A percentile compares a stretch with the other conserved stretches of the same genome.
Evolutionary conservation across 1,140 invertebrate genomes (phyloP).

Genomic region (Hycleus phaleratus): DNA sequence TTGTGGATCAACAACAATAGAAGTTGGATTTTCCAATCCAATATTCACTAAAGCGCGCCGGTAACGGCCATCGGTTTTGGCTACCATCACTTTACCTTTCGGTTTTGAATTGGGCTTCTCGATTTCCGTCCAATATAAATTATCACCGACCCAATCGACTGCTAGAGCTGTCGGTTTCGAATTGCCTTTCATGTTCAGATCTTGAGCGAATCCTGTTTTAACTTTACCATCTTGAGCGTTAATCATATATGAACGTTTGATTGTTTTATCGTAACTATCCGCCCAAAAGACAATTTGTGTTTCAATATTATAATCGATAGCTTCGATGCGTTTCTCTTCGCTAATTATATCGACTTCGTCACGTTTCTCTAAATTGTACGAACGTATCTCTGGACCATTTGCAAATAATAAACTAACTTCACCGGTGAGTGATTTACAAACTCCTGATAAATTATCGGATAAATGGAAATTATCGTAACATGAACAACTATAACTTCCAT

Average conservation of each 20-base stretch:
- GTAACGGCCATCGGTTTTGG: conserved; percentile 85
- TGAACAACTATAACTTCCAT: conserved; percentile 82
- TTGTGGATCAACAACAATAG: conserved; percentile 81
- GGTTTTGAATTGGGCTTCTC: conserved; percentile 65
- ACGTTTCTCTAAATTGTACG: conserved; percentile 56
- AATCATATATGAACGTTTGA: conserved; percentile 86
- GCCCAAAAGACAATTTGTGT: conserved; percentile 87
- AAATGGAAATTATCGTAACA: conserved; percentile 77
- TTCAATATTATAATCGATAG: conserved; percentile 78
- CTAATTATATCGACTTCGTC: conserved; percentile 68
- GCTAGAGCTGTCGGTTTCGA: conserved; percentile 77
- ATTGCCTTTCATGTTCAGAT: conserved; percentile 73
- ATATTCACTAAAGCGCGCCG: conserved; percentile 63
- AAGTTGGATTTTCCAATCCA: conserved; percentile 72
- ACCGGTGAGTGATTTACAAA: conserved; percentile 64
- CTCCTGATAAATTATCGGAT: conserved; percentile 67
- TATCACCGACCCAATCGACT: conserved; percentile 86
- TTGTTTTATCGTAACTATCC: conserved; percentile 79
- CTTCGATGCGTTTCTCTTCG: conserved; percentile 78
- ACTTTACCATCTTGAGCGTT: conserved; percentile 65
- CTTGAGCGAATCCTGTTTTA: conserved; percentile 79
- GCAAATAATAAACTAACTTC: conserved; percentile 59
- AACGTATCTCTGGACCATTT: conserved; percentile 81
- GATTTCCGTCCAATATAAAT: conserved; percentile 90
- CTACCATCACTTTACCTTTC: conserved; percentile 73